These are phyloP conservation scores for Amazona vittata DNA, from an alignment of 2,113 vertebrate genomes.

Conservation along the genomic window DNA sequence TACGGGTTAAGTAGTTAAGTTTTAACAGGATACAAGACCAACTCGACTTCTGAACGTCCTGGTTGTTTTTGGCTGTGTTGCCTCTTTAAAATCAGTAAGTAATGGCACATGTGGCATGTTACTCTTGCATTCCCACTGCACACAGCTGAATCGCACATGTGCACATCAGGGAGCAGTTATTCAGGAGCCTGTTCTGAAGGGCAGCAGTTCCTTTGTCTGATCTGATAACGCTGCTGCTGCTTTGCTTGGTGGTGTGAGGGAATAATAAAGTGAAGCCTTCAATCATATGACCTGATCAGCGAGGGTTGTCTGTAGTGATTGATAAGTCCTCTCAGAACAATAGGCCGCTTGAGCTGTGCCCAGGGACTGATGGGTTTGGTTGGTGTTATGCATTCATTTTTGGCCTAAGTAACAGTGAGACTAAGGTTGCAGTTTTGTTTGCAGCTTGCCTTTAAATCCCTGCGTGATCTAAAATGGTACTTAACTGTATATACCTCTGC, in stretches of 20 bases:
- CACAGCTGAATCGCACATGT: not conserved
- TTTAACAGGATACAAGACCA: not conserved
- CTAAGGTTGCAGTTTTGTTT: not conserved
- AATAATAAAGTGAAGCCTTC: constrained; percentile 57
- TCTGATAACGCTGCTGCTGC: not conserved
- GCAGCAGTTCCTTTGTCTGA: constrained; percentile 8
- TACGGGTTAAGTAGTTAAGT: not conserved
- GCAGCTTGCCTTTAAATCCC: not conserved
- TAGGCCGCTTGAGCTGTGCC: not conserved
- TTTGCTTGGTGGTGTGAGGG: not conserved
- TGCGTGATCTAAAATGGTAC: not conserved
- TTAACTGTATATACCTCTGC: not conserved
- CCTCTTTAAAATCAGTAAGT: not conserved
- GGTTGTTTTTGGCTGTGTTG: not conserved
- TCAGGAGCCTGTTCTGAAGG: constrained; percentile 39
- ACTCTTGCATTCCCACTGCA: not conserved
- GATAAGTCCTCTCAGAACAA: constrained; percentile 19
- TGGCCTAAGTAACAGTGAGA: not conserved
- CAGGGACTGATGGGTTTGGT: not conserved
- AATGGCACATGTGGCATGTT: not conserved
- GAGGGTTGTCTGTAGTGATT: constrained; percentile 37
- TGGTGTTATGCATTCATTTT: constrained; percentile 7
- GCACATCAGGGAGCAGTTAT: not conserved
- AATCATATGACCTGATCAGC: constrained; percentile 22
- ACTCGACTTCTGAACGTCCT: not conserved